Evolutionary conservation across 1,140 invertebrate species (phyloP), one percentile per base, ranked within the genome.

Genomic region (Pentalonia nigronervosa): DNA sequence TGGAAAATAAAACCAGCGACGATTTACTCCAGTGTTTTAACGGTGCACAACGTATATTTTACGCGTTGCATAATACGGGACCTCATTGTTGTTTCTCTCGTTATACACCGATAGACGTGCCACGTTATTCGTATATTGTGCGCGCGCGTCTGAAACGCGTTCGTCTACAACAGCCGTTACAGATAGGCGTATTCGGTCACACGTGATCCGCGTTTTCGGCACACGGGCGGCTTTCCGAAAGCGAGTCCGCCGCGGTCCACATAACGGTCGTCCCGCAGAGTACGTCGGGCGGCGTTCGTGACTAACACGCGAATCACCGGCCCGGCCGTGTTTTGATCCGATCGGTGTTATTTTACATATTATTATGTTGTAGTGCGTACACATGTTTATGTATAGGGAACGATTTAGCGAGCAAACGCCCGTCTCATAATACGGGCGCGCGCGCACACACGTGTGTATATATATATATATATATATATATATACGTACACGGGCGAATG

Each of bases 91-190:
- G 14, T n/a, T n/a, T n/a, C 7, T 17, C 4, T 67, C 60, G 60
- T 67, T 67, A 67, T 67, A 67, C 60, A n/a, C 60, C 60, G 60
- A 67, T 67, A 67, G 60, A 67, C 60, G n/a, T n/a, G 60, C 60
- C n/a, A 14, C n/a, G 60, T 67, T 67, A 67, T 14, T n/a, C 56
- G 60, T 67, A n/a, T 67, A 60, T 4, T 14, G 14, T 21, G 2
- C n/a, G 14, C 17, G 30, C n/a, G 60, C n/a, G 60, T 67, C 14
- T 67, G 11, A 67, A n/a, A 67, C 60, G 60, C 9, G 56, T 60
- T n/a, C n/a, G n/a, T n/a, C 56, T 60, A 60, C 56, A 11, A 25
- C 56, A 60, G 25, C 48, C 1, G 48, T 48, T 23, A 25, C 3
- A 60, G 7, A 30, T 60, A 60, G 56, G 25, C 30, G 56, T 60